Base-by-base conservation (phyloP, 2,797 vertebrate genomes). In the Pseudotriccus pelzelni region DNA sequence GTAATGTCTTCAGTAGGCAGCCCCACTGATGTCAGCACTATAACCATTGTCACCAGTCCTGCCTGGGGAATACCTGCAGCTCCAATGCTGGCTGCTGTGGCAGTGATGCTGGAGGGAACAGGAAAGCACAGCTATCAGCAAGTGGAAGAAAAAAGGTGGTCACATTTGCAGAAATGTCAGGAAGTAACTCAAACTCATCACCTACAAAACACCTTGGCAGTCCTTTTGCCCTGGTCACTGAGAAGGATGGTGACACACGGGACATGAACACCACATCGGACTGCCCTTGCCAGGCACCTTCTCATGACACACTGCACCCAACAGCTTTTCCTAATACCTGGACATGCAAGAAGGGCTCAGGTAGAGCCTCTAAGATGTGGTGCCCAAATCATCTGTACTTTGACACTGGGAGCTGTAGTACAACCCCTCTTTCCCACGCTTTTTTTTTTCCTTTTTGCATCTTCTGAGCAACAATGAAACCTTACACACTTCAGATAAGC, bases 41-140 rank as follows among this genome's bases (percentile, higher is more conserved):
- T 99, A 93, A 99, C 98, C 99, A 99, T 99, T 95, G 99, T 99
- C 97, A 99, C 99, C 94, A 99, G 98, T 77, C 99, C 99, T 69
- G 99, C 99, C 97, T 99, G 99, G 93, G 99, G 99, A 97, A 99
- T 99, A 82, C 99, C 99, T 91, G 99, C 99, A 2, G 99, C 99
- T 97, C 99, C 99, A 3, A 99, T 99, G 87, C 99, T 99, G 98
- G 99, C 99, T 85, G 99, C 99, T 0, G 99, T 99, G 91, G 99
- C 99, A 4, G 99, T 99, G 97, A 99, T 99, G 98, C 99, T 99
- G 97, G 34, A 72, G 49, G 56, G 60, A 84, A 84, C 1, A 70
- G 55, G 52, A 89, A 72, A 88, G 59, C 74, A 88, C 36, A 89
- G 55, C 75, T 68, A 13, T 95, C 58, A 90, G 68, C 77, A 84